Evolutionary conservation across 2,888 invertebrate species (phyloP), one percentile per base, ranked within the genome.

Genomic region (Hirtodrosophila alboralis): DNA sequence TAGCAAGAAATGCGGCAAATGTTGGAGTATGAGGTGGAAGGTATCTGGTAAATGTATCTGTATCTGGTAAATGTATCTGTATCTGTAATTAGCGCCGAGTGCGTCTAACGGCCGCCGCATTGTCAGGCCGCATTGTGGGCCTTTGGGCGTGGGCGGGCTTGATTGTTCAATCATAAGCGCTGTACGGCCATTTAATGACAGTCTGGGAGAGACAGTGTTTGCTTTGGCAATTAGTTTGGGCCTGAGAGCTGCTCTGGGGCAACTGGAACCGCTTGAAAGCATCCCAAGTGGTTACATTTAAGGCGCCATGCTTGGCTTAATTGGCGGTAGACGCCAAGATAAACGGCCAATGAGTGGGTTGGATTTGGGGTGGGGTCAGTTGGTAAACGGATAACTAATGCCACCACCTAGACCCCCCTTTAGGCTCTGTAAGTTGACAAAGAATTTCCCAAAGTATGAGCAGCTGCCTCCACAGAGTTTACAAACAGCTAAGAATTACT

Each of bases 131-230:
- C n/a, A n/a, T n/a, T n/a, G n/a, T 37, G 53, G 79, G 79, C 78
- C 76, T 80, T 71, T 72, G 18, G 5, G 18, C 10, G 41, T 28
- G 68, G 78, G 78, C 74, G 78, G 72, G 86, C 79, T 68, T 85
- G 80, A 79, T 85, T 79, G 78, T 79, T 79, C 80, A 79, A 85
- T 79, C 78, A 85, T 72, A 79, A 76, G 59, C 64, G 67, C 43
- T 45, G 30, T 37, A 23, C 53, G 60, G 51, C 74, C 40, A 33
- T 56, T 58, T 78, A 84, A 81, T 84, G 85, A 84, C 71, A 78
- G 81, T 75, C 49, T 34, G 37, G 23, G 34, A 7, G 34, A 7
- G 36, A 18, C 56, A 51, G 27, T 75, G 66, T 61, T 78, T 78
- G 59, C 78, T 57, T 57, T 58, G 49, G 78, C 84, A 84, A 74